Evolutionary conservation across 2,113 vertebrate species (phyloP), one percentile per base, ranked within the genome.

Genomic region (Herpetotheres cachinnans): DNA sequence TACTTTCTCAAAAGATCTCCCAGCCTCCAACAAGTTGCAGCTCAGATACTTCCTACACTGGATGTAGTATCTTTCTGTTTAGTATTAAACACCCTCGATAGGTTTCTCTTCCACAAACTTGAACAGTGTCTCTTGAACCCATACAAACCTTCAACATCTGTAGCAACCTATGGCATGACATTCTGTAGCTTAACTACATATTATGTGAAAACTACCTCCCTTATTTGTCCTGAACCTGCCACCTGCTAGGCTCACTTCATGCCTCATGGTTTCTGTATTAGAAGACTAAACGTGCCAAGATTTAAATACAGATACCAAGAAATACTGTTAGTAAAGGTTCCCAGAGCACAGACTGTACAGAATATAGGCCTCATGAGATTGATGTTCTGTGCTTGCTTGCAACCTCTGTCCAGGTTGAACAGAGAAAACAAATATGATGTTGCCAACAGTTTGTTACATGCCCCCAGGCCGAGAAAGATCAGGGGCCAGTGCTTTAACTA

Each of bases 201-300:
- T 72, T 93, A 38, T 76, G 36, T 93, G 70, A 87, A 87, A 94
- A 91, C 70, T 36, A 77, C 29, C 49, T 88, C 85, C 55, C 18
- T 50, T 77, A 58, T 70, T 95, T 92, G 36, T 86, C 93, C 67
- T 62, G 88, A 93, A 81, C 90, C 67, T 86, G 92, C 88, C 93
- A 93, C 92, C 95, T 97, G 88, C 93, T 73, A 96, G 90, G 92
- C 82, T 94, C 34, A 85, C 96, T 96, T 97, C 95, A 96, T 94
- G 96, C 95, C 78, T 95, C 89, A 66, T 86, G 50, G 2, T 94
- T 93, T 93, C 92, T 77, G 87, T 93, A 95, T 95, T 87, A 87
- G 62, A 93, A 79, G 78, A 73, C 66, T 87, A 88, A 95, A 93
- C 9, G 26, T 90, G 81, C 50, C 83, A 90, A 90, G 66, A 91